Base-by-base conservation (phyloP, 2,113 vertebrate species). In the Channa maculata region DNA sequence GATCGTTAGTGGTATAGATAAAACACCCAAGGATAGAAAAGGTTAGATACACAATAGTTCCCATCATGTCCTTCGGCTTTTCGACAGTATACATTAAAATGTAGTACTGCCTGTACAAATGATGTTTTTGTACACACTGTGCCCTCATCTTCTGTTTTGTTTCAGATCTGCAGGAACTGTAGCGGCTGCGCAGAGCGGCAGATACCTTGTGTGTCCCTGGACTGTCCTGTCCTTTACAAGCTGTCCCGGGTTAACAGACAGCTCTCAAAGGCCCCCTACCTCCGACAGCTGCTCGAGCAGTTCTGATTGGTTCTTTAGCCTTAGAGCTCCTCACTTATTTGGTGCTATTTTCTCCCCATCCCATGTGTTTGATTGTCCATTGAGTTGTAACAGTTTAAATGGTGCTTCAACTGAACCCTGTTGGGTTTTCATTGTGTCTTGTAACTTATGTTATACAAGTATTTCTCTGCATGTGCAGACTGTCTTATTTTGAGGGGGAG, bases 181-280 rank as follows among this genome's bases (percentile, higher is more conserved):
- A 95, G 96, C 0, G 94, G 97, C 66, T 94, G 94, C 86, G 94
- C 92, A 0, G 97, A 99, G 54, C 95, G 95, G 5, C 97, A 97
- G 74, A 93, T 96, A 24, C 95, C 94, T 15, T 99, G 98, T 1
- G 93, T 97, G 61, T 98, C 97, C 44, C 93, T 99, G 85, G 97
- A 98, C 92, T 99, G 98, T 59, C 97, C 98, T 0, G 94, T 99
- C 14, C 94, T 99, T 65, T 98, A 97, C 95, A 98, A 97, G 91
- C 93, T 99, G 79, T 96, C 95, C 65, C 92, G 95, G 77, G 95
- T 97, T 67, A 96, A 92, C 78, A 93, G 97, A 83, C 96, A 97
- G 91, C 94, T 99, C 69, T 95, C 95, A 55, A 96, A 95, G 94
- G 97, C 96, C 39, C 96, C 98, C 0, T 99, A 99, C 88, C 96